Conservation (phyloP, 2,797 vertebrate genomes). For the Acanthis flammea region DNA sequence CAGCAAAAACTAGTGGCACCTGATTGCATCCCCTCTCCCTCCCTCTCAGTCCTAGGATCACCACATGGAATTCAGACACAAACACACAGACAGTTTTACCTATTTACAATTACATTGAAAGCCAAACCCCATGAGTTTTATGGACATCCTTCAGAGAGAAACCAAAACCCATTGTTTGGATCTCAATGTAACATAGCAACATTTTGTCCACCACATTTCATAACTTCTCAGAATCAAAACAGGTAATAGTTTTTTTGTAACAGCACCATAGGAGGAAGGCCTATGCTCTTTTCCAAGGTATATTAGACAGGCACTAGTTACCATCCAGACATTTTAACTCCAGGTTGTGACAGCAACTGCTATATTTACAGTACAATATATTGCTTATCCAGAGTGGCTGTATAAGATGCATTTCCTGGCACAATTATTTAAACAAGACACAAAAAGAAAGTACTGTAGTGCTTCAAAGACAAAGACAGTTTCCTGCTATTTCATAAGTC, state of each 20-base stretch:
- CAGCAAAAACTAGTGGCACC: background rate
- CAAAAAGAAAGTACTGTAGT: constrained; percentile 52
- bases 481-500: constrained; percentile 28
- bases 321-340: constrained; percentile 11
- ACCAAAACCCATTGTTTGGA: constrained; percentile 47
- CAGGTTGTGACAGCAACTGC: constrained; percentile 15
- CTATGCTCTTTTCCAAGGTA: background rate
- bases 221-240: constrained; percentile 4
- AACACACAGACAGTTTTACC: constrained; percentile 54
- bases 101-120: constrained; percentile 76
- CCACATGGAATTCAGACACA: constrained; percentile 51
- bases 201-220: constrained; percentile 42
- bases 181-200: constrained; percentile 69
- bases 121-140: constrained; percentile 62
- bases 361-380: constrained; percentile 60
- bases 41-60: background rate
- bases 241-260: constrained; percentile 12
- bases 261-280: constrained; percentile 58
- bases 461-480: constrained; percentile 44
- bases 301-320: constrained; percentile 46
- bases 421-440: constrained; percentile 31
- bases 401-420: constrained; percentile 51
- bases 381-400: constrained; percentile 56
- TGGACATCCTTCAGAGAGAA: constrained; percentile 62
- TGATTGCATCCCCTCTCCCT: background rate